Evolutionary conservation across 2,888 invertebrate genomes (phyloP), one percentile per base, ranked within the genome.

Genomic region (Celastrina argiolus): DNA sequence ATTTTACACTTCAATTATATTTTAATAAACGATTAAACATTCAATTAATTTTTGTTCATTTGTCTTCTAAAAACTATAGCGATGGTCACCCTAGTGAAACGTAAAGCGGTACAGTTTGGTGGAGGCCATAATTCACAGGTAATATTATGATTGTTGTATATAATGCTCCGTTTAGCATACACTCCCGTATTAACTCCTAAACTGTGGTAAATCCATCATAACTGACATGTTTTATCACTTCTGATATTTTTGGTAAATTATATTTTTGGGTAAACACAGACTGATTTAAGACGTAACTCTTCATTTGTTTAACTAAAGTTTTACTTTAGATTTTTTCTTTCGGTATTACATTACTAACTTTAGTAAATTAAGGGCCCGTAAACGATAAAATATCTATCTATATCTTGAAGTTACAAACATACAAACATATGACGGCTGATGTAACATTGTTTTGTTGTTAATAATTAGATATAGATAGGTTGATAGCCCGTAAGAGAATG

Each of bases 121-220:
- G 74, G 80, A 77, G 77, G 74, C 79, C 77, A 81, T 86, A 87
- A 84, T 79, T 88, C 80, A 80, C 88, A 88, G 88, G 88, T 88
- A 85, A 87, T 82, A 78, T 81, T 81, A 81, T 74, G 75, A 74
- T 72, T 75, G 76, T 74, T 75, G 75, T 76, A 76, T 75, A 76
- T 77, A 75, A 74, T 67, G 71, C 75, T 68, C 73, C 69, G 73
- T 75, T 76, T 75, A 75, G 73, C 74, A 71, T 72, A 70, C 76
- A 74, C 74, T 75, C 72, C 70, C 70, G 70, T 70, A 72, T 71
- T 69, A 70, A 69, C 71, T 72, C 51, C 64, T 66, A 63, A 70
- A 68, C 69, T 66, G 64, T 34, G 66, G 42, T 58, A 26, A 31
- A 41, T 58, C 41, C 51, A 58, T 59, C 31, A 59, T 16, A 58